phyloP scores from a whole-genome alignment of 2,113 vertebrate genomes.

The Cichladusa arquata region DNA sequence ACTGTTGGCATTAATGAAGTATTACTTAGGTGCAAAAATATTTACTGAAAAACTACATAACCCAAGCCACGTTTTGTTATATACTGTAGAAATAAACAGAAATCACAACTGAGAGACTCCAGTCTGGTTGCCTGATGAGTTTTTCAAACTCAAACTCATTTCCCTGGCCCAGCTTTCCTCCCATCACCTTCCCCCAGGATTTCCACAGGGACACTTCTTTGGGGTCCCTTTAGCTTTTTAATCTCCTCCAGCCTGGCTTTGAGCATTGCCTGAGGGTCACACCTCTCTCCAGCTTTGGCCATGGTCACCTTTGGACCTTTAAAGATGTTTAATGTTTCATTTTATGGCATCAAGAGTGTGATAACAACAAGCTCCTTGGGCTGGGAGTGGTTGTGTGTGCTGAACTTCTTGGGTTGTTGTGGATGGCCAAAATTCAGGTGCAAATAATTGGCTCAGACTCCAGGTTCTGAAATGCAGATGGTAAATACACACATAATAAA shows the following conservation, averaged over 20 bases:
- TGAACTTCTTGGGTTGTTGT: not conserved
- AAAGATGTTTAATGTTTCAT: not conserved
- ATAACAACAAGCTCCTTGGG: rapidly evolving
- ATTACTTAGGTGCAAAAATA: not conserved
- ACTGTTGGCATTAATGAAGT: not conserved
- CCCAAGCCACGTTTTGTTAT: not conserved
- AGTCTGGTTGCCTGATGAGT: not conserved
- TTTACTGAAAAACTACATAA: not conserved
- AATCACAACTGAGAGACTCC: not conserved
- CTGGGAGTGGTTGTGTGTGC: rapidly evolving
- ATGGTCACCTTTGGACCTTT: not conserved
- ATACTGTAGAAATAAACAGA: not conserved
- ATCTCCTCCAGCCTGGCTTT: not conserved
- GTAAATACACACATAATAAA: not conserved
- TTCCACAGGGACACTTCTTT: not conserved
- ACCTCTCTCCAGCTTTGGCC: rapidly evolving
- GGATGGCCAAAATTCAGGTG: not conserved
- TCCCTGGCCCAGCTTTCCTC: not conserved
- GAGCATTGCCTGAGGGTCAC: not conserved
- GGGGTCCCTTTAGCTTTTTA: not conserved
- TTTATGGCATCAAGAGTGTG: rapidly evolving
- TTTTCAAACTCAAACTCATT: not conserved
- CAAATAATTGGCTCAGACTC: not conserved
- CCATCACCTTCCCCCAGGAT: not conserved
- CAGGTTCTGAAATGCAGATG: not conserved